Evolutionary conservation across 2,797 vertebrate genomes (phyloP).

Genomic region (Coregonus suidteri): DNA sequence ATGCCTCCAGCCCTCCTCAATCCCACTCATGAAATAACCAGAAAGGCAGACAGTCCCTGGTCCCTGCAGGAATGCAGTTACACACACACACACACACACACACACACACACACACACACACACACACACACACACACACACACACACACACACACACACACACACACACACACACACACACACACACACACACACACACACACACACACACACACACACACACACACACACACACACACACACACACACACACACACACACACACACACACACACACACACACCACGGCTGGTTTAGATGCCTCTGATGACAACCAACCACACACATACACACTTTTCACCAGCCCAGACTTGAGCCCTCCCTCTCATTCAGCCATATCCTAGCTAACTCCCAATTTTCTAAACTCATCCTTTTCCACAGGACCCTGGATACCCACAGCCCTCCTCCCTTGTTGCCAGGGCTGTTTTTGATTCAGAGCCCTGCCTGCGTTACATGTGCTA

Average conservation of each 20-base stretch:
- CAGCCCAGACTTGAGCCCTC: background rate
- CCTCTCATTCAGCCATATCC: background rate
- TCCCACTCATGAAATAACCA: conserved; percentile 18
- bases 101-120: too few relatives aligned
- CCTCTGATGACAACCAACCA: background rate
- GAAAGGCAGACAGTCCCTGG: conserved; percentile 3
- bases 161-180: background rate
- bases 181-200: too few relatives aligned
- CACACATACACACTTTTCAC: background rate
- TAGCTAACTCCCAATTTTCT: background rate
- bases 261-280: background rate
- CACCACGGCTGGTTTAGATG: background rate
- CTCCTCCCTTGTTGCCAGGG: conserved; percentile 11
- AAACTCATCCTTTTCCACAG: background rate
- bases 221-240: background rate
- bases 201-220: background rate
- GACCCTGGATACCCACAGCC: background rate
- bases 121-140: too few relatives aligned
- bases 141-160: too few relatives aligned
- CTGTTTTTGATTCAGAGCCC: conserved; percentile 4
- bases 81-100: background rate
- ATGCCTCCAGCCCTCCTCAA: background rate
- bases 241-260: too few relatives aligned
- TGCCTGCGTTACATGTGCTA: conserved; percentile 20
- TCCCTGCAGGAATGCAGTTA: background rate